Evolutionary conservation across 2,888 invertebrate genomes (phyloP).

Genomic region (Macropis europaea): DNA sequence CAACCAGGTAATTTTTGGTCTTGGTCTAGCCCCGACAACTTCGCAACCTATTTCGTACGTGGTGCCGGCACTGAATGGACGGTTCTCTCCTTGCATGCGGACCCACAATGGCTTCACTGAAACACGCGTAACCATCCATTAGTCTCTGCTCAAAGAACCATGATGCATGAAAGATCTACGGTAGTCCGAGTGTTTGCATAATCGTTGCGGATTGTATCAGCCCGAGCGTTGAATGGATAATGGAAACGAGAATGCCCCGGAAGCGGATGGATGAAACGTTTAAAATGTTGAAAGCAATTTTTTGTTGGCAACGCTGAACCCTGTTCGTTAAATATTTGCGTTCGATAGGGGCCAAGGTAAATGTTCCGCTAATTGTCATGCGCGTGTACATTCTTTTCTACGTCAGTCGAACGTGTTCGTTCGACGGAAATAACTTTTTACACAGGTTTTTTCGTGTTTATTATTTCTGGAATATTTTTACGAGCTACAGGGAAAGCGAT

Average conservation of each 20-base stretch:
- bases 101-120: constrained; percentile 88
- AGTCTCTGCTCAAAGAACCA: constrained; percentile 10
- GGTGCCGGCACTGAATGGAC: constrained; percentile 86
- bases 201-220: constrained; percentile 15
- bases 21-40: constrained; percentile 87
- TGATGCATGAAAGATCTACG: not conserved
- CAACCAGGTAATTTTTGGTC: constrained; percentile 90
- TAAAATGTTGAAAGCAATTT: too few species aligned
- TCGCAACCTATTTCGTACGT: constrained; percentile 88
- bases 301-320: not conserved
- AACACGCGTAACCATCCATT: constrained; percentile 65
- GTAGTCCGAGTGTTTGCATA: constrained; percentile 20
- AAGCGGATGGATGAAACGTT: not conserved
- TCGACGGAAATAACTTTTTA: too few species aligned
- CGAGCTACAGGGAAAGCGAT: too few species aligned
- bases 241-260: not conserved
- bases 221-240: not conserved
- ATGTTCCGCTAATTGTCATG: too few species aligned
- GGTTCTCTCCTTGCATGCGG: constrained; percentile 85
- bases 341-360: too few species aligned
- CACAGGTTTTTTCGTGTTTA: too few species aligned
- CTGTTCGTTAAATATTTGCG: constrained; percentile 7
- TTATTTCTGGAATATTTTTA: too few species aligned
- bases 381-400: too few species aligned
- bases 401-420: too few species aligned